Conservation (phyloP, 1,140 invertebrate species). For the Micrasema longulum region DNA sequence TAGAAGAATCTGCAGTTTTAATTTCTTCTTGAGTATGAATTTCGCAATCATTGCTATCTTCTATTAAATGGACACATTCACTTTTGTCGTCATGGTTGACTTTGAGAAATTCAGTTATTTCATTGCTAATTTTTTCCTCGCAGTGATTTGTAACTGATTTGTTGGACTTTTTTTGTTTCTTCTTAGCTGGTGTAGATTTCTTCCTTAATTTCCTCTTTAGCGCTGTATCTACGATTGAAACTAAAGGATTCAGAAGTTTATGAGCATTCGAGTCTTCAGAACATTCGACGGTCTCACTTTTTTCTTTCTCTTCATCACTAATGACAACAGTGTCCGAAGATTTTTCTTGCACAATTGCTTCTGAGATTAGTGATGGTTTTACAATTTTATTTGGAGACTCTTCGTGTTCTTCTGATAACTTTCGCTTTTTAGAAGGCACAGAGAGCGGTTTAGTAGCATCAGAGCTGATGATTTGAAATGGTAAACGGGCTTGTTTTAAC, state of each 20-base stretch:
- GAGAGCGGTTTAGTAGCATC: conserved; percentile 28
- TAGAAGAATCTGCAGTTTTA: background rate
- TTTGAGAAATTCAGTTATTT: too few relatives aligned
- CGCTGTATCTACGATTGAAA: conserved; percentile 40
- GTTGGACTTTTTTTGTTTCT: conserved; percentile 18
- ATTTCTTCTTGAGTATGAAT: background rate
- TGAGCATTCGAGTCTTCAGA: background rate
- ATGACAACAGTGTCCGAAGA: conserved; percentile 22
- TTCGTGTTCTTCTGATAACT: conserved; percentile 37
- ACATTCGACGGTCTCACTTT: background rate
- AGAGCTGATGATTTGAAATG: conserved; percentile 54
- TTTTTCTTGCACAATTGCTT: conserved; percentile 3
- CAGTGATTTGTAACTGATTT: background rate
- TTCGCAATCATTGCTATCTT: conserved; percentile 17
- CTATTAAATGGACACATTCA: conserved; percentile 10
- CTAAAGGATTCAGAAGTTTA: conserved; percentile 35
- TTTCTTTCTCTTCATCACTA: conserved; percentile 34
- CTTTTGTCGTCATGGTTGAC: background rate
- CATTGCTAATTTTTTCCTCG: background rate
- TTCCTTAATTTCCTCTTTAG: conserved; percentile 48
- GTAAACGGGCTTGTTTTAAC: conserved; percentile 61
- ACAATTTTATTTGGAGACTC: conserved; percentile 37
- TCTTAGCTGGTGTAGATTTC: conserved; percentile 27
- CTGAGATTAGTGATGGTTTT: conserved; percentile 18
- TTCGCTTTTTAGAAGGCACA: conserved; percentile 39